Base-by-base conservation (phyloP, 1,140 invertebrate genomes). In the Ganaspis sp. region DNA sequence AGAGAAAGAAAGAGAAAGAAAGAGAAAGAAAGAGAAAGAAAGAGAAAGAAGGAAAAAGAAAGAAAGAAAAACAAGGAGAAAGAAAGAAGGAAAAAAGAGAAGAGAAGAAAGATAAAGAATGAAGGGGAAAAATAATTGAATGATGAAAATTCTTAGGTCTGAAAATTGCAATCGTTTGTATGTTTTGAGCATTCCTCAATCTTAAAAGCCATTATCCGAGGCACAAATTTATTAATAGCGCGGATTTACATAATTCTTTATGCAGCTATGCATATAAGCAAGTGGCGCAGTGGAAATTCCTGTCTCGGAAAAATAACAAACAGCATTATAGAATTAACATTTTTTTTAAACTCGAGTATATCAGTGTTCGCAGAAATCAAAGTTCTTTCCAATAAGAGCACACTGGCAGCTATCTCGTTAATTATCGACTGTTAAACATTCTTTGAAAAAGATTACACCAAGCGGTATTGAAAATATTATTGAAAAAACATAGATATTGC, bases 281-380 rank as follows among this genome's bases (percentile, higher is more conserved):
- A 64, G 9, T 64, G 58, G 58, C 26, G 23, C 11, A 64, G 58
- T 64, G 58, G 58, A 64, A 64, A 64, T 29, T n/a, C 58, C 29
- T 64, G 58, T 26, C 58, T 64, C 23, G 26, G 11, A 15, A 64
- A 64, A 64, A 64, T 64, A 64, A 64, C 26, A 34, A 26, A 29
- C 45, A 49, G 45, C 15, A 17, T 49, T 49, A 49, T 17, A n/a
- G 45, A 17, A 49, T 49, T 49, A 49, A 49, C n/a, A 6, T 26
- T n/a, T 64, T n/a, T 29, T 64, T 29, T 49, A 4, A 17, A 17
- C 17, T 49, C 15, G 5, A 64, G 11, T 64, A 29, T 11, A 58
- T 58, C 12, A 23, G 11, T 23, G 3, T 58, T 58, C 19, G 11
- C 19, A 12, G 12, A 12, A 58, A 26, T 64, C 21, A 15, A 64